A percentile compares a stretch with the other conserved stretches of the same genome.
phyloP scores from a whole-genome alignment of 2,113 vertebrate species.

The Festucalex cinctus region DNA sequence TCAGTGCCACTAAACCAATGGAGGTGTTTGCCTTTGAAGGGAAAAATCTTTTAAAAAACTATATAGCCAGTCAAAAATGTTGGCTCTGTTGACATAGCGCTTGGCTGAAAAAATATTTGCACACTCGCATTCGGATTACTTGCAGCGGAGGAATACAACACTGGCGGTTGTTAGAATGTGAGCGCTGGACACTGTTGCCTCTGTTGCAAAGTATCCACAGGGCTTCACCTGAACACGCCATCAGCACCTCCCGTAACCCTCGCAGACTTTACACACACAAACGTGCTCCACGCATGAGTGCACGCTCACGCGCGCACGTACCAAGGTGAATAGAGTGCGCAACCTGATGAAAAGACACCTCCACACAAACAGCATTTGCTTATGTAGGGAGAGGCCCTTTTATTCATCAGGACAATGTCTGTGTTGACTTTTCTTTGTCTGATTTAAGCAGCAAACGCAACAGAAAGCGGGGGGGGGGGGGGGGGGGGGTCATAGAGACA shows the following conservation, averaged over 20 bases:
- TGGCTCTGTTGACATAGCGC: slow-evolving; percentile 68
- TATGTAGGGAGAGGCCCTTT: slow-evolving; percentile 72
- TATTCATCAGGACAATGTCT: slow-evolving; percentile 66
- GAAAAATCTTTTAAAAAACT: slow-evolving; percentile 62
- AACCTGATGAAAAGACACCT: slow-evolving; percentile 70
- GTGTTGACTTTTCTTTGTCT: slow-evolving; percentile 77
- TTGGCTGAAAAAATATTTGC: slow-evolving; percentile 72
- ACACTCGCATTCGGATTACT: slow-evolving; percentile 55
- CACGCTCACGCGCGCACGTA: slow-evolving; percentile 30
- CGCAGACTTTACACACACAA: slow-evolving; percentile 41
- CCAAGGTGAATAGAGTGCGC: slow-evolving; percentile 59
- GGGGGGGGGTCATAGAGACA: slow-evolving; percentile 46
- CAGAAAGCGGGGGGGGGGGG: slow-evolving; percentile 42
- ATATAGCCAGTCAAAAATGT: slow-evolving; percentile 65
- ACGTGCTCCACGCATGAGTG: slow-evolving; percentile 39
- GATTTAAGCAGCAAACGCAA: slow-evolving; percentile 66
- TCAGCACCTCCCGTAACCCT: slow-evolving; percentile 6
- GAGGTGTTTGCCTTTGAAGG: slow-evolving; percentile 64
- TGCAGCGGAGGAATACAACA: slow-evolving; percentile 55
- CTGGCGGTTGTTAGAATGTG: slow-evolving; percentile 65
- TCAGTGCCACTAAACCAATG: slow-evolving; percentile 60
- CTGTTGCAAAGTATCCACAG: slow-evolving; percentile 66
- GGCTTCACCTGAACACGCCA: slow-evolving; percentile 55
- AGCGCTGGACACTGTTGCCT: slow-evolving; percentile 69
- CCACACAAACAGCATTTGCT: slow-evolving; percentile 63